Base-by-base conservation (phyloP, 35 echinoderm and acorn worm genomes). In the Eucidaris tribuloides region DNA sequence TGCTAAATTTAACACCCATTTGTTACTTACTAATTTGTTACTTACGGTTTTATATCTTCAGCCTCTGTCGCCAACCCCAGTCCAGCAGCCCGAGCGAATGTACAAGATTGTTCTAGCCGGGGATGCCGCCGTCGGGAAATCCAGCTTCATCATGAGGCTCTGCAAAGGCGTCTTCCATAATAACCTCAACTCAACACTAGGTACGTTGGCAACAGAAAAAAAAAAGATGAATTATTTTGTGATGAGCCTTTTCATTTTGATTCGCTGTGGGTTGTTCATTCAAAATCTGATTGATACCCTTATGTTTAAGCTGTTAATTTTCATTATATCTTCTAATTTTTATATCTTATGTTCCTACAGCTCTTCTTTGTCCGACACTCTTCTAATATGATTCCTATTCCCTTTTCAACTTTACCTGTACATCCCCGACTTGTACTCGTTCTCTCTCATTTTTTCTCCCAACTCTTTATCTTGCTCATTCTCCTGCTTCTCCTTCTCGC, bases 131-230 rank as follows among this genome's bases (percentile, higher is more conserved):
- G 94, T 97, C 15, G 94, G 94, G 4, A 97, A 97, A 62, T 97
- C 94, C 3, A 97, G 94, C 52, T 97, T 97, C 20, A 97, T 97
- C 37, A 78, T 97, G 41, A 46, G 94, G 45, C 58, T 97, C 7
- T 97, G 94, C 49, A 97, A 97, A 58, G 94, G 94, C 4, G 78
- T 97, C 50, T 97, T 97, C 79, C 94, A 97, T 45, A 92, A 80
- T 35, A 92, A 92, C 33, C 85, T 97, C 56, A 97, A 97, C 62
- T 97, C 94, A 11, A 97, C 94, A 0, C 41, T 97, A 27, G 94
- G 94, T 97, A 68, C 80, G 81, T n/a, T n/a, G n/a, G n/a, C n/a
- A n/a, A n/a, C n/a, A n/a, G n/a, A n/a, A n/a, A n/a, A n/a, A n/a
- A n/a, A n/a, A n/a, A n/a, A n/a, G n/a, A n/a, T n/a, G n/a, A n/a